Percentiles rank a stretch among this genome's conserved stretches.
phyloP scores from a whole-genome alignment of 2,888 invertebrate species.

The Hemistola chrysoprasaria region DNA sequence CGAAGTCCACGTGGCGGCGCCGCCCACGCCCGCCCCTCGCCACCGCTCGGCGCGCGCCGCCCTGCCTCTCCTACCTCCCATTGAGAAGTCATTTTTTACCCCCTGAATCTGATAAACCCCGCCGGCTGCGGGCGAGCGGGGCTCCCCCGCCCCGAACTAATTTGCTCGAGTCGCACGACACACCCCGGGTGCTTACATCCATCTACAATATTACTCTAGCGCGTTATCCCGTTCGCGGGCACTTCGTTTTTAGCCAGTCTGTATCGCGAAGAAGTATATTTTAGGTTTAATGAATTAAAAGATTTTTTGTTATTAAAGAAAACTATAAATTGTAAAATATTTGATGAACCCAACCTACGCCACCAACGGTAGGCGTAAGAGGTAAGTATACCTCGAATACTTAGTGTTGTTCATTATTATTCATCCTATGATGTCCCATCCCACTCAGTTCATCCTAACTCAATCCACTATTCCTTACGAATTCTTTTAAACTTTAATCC shows the following conservation, averaged over 20 bases:
- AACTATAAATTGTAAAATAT: too few species aligned
- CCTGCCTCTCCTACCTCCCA: conserved; percentile 77
- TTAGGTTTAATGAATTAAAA: conserved; percentile 43
- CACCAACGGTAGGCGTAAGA: too few species aligned
- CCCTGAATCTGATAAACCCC: conserved; percentile 80
- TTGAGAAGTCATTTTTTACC: conserved; percentile 81
- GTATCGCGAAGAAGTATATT: conserved; percentile 54
- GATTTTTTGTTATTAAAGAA: too few species aligned
- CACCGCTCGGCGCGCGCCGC: conserved; percentile 52
- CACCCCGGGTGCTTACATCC: conserved; percentile 81
- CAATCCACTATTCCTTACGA: too few species aligned
- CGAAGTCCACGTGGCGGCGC: conserved; percentile 68
- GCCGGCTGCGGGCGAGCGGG: conserved; percentile 57
- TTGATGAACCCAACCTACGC: too few species aligned
- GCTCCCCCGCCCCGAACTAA: conserved; percentile 82
- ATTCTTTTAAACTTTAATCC: too few species aligned
- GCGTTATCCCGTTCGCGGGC: conserved; percentile 78
- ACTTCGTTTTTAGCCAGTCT: conserved; percentile 74
- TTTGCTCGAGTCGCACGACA: conserved; percentile 80
- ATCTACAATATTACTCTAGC: conserved; percentile 81
- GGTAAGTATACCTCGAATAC: too few species aligned
- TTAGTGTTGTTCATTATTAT: too few species aligned
- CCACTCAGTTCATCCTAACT: too few species aligned
- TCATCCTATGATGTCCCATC: too few species aligned
- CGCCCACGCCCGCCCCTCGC: conserved; percentile 73